Conservation (phyloP, 2,113 vertebrate genomes). For the Recurvirostra avosetta region DNA sequence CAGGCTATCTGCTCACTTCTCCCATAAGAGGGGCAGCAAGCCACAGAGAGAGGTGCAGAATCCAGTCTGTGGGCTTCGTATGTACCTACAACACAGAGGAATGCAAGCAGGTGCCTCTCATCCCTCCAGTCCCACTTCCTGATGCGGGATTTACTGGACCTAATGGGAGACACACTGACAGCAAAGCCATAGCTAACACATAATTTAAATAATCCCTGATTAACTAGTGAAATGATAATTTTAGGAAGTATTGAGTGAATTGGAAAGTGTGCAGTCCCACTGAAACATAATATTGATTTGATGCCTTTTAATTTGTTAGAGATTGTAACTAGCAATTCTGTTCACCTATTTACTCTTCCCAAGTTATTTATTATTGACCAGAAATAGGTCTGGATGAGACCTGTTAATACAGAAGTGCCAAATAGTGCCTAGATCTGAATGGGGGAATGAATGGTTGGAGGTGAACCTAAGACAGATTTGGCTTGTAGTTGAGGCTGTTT, state of each 20-base stretch:
- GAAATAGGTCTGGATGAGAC: not conserved
- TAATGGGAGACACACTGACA: not conserved
- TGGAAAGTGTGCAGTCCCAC: not conserved
- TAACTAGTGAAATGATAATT: slow-evolving; percentile 51
- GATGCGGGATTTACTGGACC: not conserved
- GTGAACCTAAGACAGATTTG: not conserved
- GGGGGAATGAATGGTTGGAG: not conserved
- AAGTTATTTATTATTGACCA: slow-evolving; percentile 38
- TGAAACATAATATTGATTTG: slow-evolving; percentile 31
- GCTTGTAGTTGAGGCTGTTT: not conserved
- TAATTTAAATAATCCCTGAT: slow-evolving; percentile 52
- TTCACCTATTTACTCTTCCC: not conserved
- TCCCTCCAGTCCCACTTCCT: not conserved
- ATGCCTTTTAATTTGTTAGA: slow-evolving; percentile 26
- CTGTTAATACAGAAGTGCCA: not conserved
- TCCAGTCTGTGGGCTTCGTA: not conserved
- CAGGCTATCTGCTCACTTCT: not conserved
- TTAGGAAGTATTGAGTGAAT: slow-evolving; percentile 35
- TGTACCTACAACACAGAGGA: not conserved
- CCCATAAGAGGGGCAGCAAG: not conserved
- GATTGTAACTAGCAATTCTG: not conserved
- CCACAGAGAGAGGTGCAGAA: not conserved
- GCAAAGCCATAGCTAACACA: not conserved
- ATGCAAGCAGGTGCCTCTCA: not conserved
- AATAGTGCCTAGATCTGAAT: not conserved